Percentiles rank a stretch among this genome's conserved stretches.
phyloP scores from a whole-genome alignment of 1,140 invertebrate species.

The Lineus longissimus region DNA sequence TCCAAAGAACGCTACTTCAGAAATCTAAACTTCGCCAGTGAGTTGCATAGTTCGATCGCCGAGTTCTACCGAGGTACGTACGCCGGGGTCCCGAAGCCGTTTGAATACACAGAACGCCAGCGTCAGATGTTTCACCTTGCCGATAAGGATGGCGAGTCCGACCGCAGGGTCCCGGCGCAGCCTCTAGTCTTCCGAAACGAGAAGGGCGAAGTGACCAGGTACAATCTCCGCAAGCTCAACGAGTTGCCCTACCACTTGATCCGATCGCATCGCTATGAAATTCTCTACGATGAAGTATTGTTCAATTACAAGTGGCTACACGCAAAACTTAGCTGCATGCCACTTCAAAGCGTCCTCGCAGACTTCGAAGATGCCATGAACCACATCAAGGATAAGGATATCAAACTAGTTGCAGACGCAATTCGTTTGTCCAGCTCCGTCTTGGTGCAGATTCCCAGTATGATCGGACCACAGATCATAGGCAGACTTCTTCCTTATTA shows the following conservation, averaged over 20 bases:
- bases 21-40: constrained; percentile 92
- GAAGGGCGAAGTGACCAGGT: constrained; percentile 69
- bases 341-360: constrained; percentile 81
- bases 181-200: constrained; percentile 88
- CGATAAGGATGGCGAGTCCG: constrained; percentile 88
- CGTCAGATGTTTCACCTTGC: constrained; percentile 67
- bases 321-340: constrained; percentile 91
- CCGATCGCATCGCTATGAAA: constrained; percentile 81
- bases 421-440: constrained; percentile 68
- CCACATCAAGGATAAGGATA: constrained; percentile 73
- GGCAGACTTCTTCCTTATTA: constrained; percentile 78
- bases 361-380: constrained; percentile 93
- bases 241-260: constrained; percentile 94
- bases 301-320: constrained; percentile 98
- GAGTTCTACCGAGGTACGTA: constrained; percentile 87
- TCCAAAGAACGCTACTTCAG: constrained; percentile 91
- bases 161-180: constrained; percentile 92
- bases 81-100: constrained; percentile 90
- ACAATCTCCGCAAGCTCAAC: constrained; percentile 56
- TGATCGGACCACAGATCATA: constrained; percentile 91
- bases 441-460: constrained; percentile 84
- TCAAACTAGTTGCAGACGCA: constrained; percentile 91
- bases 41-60: constrained; percentile 95
- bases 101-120: constrained; percentile 96
- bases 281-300: constrained; percentile 87